phyloP scores from a whole-genome alignment of 2,113 vertebrate genomes.

The Potamarius usumacintae region DNA sequence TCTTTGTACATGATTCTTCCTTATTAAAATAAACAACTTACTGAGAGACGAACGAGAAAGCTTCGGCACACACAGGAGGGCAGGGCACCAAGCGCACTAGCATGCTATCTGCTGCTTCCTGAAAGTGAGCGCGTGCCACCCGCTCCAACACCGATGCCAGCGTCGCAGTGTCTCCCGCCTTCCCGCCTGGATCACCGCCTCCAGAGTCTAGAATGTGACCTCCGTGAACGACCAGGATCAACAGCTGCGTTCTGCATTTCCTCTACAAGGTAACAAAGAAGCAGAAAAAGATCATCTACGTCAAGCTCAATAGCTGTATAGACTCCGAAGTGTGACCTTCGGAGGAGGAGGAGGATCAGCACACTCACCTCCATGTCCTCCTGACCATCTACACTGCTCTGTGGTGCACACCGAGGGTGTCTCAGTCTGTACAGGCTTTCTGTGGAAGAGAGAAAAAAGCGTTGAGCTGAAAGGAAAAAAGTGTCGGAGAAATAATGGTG shows the following conservation, averaged over 20 bases:
- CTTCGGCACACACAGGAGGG: conserved; percentile 82
- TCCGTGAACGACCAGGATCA: conserved; percentile 83
- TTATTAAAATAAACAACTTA: conserved; percentile 62
- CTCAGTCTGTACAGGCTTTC: conserved; percentile 74
- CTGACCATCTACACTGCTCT: conserved; percentile 80
- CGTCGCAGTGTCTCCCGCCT: conserved; percentile 78
- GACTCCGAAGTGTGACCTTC: neutral
- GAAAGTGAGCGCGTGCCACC: conserved; percentile 81
- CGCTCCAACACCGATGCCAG: conserved; percentile 82
- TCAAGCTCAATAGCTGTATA: neutral
- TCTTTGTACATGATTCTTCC: neutral
- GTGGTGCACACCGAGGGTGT: conserved; percentile 75
- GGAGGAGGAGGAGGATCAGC: neutral
- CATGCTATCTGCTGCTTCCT: conserved; percentile 78
- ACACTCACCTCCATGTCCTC: conserved; percentile 78
- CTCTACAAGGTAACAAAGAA: conserved; percentile 46
- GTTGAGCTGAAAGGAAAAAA: conserved; percentile 11
- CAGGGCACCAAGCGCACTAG: conserved; percentile 81
- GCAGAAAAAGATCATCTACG: neutral
- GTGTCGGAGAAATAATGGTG: neutral
- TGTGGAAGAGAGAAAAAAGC: conserved; percentile 34
- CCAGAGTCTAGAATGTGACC: conserved; percentile 81
- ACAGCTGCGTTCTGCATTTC: conserved; percentile 79
- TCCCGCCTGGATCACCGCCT: conserved; percentile 75
- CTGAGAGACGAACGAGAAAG: conserved; percentile 84